These are phyloP conservation scores for Tuberolachnus salignus DNA, from an alignment of 2,888 invertebrate genomes.

Conservation along the genomic window DNA sequence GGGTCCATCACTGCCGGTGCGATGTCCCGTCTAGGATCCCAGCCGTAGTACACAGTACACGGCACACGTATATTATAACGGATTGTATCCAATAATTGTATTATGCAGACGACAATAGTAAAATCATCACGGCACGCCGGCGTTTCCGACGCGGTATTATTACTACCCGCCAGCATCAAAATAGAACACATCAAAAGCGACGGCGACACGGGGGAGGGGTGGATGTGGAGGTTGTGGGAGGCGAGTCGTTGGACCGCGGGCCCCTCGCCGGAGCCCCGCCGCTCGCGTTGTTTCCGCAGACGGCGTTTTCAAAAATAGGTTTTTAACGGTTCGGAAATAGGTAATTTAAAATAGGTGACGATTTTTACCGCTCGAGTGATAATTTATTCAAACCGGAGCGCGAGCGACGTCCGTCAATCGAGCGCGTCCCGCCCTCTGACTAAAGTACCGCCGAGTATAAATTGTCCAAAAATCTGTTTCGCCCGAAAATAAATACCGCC, in stretches of 20 bases:
- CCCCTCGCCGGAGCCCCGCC: no score
- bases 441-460: not conserved
- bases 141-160: not conserved
- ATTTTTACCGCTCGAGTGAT: not conserved
- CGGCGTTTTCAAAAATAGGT: conserved; percentile 47
- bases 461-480: conserved; percentile 36
- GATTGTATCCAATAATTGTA: no score
- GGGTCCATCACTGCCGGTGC: no score
- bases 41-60: not conserved
- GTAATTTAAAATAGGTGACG: no score
- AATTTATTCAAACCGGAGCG: not conserved
- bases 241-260: conserved; percentile 38
- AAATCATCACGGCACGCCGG: not conserved
- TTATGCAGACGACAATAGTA: no score
- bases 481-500: conserved; percentile 31
- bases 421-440: not conserved
- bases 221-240: no score
- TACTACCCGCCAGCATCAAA: not conserved
- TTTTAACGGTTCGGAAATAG: not conserved
- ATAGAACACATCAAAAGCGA: conserved; percentile 50
- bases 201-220: not conserved
- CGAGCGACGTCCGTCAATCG: not conserved
- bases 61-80: no score
- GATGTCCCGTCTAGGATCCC: no score
- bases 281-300: conserved; percentile 36